phyloP scores from a whole-genome alignment of 1,140 invertebrate species.

The Drosophila arawakana region DNA sequence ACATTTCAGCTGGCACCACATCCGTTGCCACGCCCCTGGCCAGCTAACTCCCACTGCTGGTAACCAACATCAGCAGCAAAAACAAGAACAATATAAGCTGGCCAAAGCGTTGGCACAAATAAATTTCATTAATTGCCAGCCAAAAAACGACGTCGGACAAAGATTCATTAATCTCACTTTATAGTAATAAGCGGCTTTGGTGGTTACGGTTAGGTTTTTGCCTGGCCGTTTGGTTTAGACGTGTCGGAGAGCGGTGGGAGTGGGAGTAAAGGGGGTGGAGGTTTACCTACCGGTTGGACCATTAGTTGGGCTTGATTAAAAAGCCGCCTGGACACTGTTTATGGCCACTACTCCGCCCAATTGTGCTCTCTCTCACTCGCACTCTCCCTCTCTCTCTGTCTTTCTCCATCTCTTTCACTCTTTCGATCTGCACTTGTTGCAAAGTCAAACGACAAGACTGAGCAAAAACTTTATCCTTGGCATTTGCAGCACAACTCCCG shows the following conservation, averaged over 20 bases:
- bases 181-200: conserved; percentile 82
- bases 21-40: not conserved
- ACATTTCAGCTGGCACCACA: conserved; percentile 23
- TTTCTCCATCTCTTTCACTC: not conserved
- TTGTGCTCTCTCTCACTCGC: not conserved
- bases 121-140: conserved; percentile 81
- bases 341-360: conserved; percentile 1
- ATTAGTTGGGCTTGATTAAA: conserved; percentile 80
- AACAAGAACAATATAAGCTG: conserved; percentile 61
- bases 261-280: not conserved
- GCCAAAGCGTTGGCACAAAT: conserved; percentile 56
- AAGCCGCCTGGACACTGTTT: conserved; percentile 48
- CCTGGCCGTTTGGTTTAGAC: conserved; percentile 1
- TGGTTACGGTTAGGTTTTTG: conserved; percentile 66
- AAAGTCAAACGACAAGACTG: conserved; percentile 76
- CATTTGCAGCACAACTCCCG: conserved; percentile 38
- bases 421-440: conserved; percentile 65
- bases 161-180: conserved; percentile 82
- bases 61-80: conserved; percentile 8
- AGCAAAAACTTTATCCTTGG: conserved; percentile 71
- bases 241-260: not conserved
- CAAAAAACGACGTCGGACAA: conserved; percentile 52
- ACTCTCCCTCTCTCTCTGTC: not conserved
- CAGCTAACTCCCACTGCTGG: not conserved
- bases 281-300: conserved; percentile 46